Evolutionary conservation across 2,113 vertebrate species (phyloP).

Genomic region (Mustela nigripes): DNA sequence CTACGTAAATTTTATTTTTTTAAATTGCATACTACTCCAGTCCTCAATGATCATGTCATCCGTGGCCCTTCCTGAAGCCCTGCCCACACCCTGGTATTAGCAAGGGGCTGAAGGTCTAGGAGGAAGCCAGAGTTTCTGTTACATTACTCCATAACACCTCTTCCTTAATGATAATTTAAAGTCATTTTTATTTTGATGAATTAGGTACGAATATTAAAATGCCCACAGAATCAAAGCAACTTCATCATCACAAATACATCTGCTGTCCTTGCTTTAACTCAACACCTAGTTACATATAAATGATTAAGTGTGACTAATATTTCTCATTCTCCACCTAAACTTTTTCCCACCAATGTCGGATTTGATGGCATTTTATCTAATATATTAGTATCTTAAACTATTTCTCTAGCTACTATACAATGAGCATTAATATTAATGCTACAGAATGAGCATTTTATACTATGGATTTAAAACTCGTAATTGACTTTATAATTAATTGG

Average conservation of each 20-base stretch:
- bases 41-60: not conserved
- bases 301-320: not conserved
- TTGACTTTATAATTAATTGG: not conserved
- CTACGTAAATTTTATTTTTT: conserved; percentile 27
- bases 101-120: no score
- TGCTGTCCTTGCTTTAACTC: rapidly evolving
- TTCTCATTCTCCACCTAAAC: not conserved
- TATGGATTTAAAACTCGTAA: not conserved
- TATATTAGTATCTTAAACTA: not conserved
- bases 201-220: not conserved
- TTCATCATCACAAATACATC: not conserved
- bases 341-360: not conserved
- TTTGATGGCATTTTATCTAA: not conserved
- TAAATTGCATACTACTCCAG: not conserved
- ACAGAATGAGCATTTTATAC: not conserved
- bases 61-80: not conserved
- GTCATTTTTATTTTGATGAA: not conserved
- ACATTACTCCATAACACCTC: not conserved
- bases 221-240: not conserved
- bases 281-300: not conserved
- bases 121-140: not conserved
- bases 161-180: not conserved
- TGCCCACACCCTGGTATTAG: not conserved
- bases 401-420: not conserved
- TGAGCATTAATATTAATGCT: not conserved